Percentiles rank a stretch among this genome's conserved stretches.
phyloP scores from a whole-genome alignment of 2,113 vertebrate species.

The Tupaia tana region DNA sequence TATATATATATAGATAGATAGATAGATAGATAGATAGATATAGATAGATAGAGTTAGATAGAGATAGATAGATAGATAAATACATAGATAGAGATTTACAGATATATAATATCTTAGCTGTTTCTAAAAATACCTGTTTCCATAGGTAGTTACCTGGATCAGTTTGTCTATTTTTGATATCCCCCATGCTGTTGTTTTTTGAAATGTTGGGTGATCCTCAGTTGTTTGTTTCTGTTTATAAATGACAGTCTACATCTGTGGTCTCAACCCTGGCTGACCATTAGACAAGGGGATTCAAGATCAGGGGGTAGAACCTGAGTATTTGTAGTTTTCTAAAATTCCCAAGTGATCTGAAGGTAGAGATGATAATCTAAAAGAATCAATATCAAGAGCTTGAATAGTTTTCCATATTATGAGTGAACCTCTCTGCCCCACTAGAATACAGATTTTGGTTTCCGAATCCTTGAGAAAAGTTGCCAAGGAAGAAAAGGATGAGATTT shows the following conservation, averaged over 20 bases:
- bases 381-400: background rate
- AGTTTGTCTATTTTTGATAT: background rate
- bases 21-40: too few species aligned
- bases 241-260: background rate
- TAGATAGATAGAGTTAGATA: too few species aligned
- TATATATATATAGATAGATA: too few species aligned
- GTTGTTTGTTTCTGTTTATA: slow-evolving; percentile 22
- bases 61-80: too few species aligned
- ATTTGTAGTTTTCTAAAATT: background rate
- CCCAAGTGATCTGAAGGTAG: background rate
- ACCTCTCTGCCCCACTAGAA: background rate
- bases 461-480: background rate
- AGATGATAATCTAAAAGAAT: background rate
- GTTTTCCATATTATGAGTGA: background rate
- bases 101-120: background rate
- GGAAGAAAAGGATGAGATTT: background rate
- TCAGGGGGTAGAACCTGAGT: background rate
- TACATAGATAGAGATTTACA: too few species aligned
- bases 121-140: background rate
- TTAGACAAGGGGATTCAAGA: background rate
- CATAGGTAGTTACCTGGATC: background rate
- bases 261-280: background rate
- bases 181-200: background rate
- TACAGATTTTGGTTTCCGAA: background rate
- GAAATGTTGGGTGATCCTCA: background rate